A percentile compares a stretch with the other conserved stretches of the same genome.
Evolutionary conservation across 37 sponge, comb jelly and placozoan species (phyloP).

Genomic region (Ephydatia muelleri): DNA sequence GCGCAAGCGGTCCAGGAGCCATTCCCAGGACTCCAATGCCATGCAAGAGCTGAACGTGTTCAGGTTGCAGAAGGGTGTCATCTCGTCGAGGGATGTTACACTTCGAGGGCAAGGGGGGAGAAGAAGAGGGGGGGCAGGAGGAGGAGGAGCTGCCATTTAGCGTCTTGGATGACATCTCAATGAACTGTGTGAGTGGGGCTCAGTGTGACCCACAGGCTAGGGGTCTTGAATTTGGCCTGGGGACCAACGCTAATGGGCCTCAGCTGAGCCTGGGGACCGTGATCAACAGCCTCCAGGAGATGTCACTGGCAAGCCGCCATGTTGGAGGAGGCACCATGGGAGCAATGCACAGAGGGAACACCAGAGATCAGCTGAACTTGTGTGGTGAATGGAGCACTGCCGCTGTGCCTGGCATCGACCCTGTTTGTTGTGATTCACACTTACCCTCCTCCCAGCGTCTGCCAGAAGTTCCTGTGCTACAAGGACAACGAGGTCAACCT

Average conservation of each 20-base stretch:
- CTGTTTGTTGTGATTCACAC: slow-evolving; percentile 69
- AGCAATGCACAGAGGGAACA: too few species aligned
- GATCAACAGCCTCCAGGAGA: not conserved
- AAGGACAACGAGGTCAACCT: slow-evolving; percentile 78
- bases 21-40: not conserved
- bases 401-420: slow-evolving; percentile 47
- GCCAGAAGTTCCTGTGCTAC: slow-evolving; percentile 83
- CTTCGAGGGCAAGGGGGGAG: too few species aligned
- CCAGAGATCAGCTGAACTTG: too few species aligned
- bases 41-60: not conserved
- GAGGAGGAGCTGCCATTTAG: not conserved
- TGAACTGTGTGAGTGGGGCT: not conserved
- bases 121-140: not conserved
- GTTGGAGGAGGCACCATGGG: too few species aligned
- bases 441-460: slow-evolving; percentile 39
- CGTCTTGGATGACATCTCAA: not conserved
- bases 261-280: not conserved
- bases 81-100: not conserved
- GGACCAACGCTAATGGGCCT: not conserved
- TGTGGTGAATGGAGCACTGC: too few species aligned
- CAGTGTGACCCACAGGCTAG: not conserved
- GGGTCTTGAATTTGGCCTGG: too few species aligned
- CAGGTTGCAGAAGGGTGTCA: not conserved
- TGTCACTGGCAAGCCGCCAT: not conserved
- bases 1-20: not conserved